Conservation (phyloP, 2,797 vertebrate species). For the Smutsia temminckii region DNA sequence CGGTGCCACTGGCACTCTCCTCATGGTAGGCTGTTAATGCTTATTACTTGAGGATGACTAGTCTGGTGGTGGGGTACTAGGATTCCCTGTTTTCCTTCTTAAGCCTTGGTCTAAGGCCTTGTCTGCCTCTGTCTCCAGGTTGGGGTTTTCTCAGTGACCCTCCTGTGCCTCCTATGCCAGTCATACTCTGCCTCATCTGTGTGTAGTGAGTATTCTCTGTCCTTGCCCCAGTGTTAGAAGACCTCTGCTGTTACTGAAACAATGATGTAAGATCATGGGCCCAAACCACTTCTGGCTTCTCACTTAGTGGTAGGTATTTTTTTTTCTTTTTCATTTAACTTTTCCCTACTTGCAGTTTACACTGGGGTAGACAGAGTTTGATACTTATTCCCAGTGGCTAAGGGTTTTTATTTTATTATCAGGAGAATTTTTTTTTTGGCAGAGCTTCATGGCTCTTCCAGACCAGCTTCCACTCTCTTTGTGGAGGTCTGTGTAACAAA, state of each 20-base stretch:
- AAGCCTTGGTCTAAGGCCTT: neutral
- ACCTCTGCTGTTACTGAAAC: neutral
- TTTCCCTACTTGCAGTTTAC: neutral
- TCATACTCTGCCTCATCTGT: neutral
- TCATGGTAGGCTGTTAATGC: neutral
- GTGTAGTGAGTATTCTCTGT: neutral
- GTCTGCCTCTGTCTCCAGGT: neutral
- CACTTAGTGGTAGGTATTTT: neutral
- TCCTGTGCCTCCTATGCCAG: neutral
- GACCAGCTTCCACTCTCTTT: neutral
- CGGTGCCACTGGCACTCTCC: neutral
- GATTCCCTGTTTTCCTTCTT: neutral
- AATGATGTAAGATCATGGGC: neutral
- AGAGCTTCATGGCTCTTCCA: neutral
- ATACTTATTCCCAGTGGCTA: neutral
- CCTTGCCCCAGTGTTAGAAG: neutral
- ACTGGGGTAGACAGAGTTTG: neutral
- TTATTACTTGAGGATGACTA: neutral
- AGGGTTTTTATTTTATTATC: neutral
- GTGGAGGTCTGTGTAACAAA: neutral
- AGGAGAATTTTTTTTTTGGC: neutral
- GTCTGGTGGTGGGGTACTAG: neutral
- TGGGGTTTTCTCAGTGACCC: neutral
- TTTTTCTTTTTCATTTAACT: neutral
- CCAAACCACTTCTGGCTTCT: neutral